These are phyloP conservation scores for Chrysodeixis includens DNA, from an alignment of 2,888 invertebrate genomes.

Conservation along the genomic window DNA sequence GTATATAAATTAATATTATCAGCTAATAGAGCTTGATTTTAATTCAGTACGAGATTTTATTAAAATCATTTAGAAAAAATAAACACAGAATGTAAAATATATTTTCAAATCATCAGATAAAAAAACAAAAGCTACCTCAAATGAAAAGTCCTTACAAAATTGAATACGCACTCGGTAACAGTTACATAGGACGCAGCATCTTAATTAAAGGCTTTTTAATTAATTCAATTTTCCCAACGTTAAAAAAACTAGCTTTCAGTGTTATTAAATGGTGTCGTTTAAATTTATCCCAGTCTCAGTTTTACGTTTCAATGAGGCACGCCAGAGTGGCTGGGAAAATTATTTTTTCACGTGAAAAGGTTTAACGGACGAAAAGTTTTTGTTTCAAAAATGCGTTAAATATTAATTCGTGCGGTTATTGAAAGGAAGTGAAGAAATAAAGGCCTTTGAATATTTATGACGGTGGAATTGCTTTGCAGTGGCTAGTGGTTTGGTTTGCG, in stretches of 20 bases:
- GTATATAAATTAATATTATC: too few relatives aligned
- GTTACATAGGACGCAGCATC: conserved; percentile 11
- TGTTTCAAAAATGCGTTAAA: conserved; percentile 11
- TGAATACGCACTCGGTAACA: background rate
- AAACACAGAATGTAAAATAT: background rate
- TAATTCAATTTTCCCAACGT: conserved; percentile 21
- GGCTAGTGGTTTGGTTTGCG: background rate
- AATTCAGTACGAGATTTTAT: too few relatives aligned
- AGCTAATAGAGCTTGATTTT: too few relatives aligned
- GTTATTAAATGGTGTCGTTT: conserved; percentile 15
- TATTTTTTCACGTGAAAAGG: conserved; percentile 17
- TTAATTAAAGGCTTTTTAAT: conserved; percentile 43
- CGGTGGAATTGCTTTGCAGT: background rate
- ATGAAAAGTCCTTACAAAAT: conserved; percentile 12
- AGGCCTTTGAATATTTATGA: background rate
- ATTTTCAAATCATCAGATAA: background rate
- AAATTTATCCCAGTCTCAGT: conserved; percentile 27
- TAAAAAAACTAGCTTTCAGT: conserved; percentile 7
- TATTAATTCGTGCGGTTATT: background rate
- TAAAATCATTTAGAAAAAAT: too few relatives aligned
- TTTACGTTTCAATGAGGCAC: conserved; percentile 32
- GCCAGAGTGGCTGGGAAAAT: conserved; percentile 3
- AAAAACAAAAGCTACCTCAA: conserved; percentile 1
- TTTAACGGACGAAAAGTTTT: conserved; percentile 13
- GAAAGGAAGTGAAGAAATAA: conserved; percentile 5